phyloP scores from a whole-genome alignment of 2,797 vertebrate genomes.

The Myotis planiceps region DNA sequence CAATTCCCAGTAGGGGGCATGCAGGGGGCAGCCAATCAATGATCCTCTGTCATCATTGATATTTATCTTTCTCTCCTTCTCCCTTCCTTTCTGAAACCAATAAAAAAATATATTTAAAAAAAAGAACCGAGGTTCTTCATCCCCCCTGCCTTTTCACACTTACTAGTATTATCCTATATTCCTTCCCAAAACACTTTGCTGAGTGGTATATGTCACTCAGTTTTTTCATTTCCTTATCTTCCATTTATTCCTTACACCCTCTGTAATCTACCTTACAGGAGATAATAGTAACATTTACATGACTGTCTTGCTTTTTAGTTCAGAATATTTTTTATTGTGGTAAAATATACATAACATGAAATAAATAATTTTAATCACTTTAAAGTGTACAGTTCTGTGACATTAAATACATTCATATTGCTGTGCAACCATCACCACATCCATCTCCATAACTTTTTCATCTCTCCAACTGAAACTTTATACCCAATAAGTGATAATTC shows the following conservation, averaged over 20 bases:
- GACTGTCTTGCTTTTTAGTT: background rate
- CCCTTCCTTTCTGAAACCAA: too few species aligned
- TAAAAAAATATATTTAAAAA: too few species aligned
- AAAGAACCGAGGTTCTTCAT: background rate
- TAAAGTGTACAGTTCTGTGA: background rate
- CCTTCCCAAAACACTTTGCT: background rate
- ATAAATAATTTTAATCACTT: background rate
- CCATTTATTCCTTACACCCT: background rate
- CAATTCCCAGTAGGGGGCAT: too few species aligned
- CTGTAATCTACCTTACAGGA: background rate
- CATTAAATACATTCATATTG: background rate
- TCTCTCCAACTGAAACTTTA: background rate
- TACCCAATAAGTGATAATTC: background rate
- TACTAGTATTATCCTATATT: background rate
- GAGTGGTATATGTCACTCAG: background rate
- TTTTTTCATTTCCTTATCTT: background rate
- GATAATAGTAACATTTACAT: background rate
- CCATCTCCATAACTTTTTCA: background rate
- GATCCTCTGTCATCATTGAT: too few species aligned
- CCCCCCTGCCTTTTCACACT: background rate
- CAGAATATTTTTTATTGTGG: background rate
- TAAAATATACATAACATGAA: background rate
- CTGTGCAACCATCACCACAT: background rate
- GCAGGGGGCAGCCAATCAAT: too few species aligned
- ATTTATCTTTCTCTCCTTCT: too few species aligned